A percentile compares a stretch with the other conserved stretches of the same genome.
Evolutionary conservation across 2,797 vertebrate species (phyloP).

Genomic region (Coendou prehensilis): DNA sequence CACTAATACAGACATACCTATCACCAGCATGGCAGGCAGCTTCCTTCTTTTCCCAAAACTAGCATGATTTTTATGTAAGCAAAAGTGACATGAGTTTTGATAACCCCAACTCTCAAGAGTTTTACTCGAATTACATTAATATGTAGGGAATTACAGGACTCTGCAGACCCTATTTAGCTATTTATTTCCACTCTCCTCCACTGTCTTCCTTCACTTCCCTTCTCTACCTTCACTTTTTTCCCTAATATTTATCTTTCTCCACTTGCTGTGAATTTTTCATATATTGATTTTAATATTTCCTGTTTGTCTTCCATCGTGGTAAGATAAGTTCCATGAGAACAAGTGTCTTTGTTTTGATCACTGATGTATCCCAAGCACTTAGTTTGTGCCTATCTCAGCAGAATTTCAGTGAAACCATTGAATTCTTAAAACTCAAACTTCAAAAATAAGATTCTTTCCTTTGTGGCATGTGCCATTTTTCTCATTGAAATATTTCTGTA

Average conservation of each 20-base stretch:
- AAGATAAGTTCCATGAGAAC: not conserved
- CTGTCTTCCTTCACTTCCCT: not conserved
- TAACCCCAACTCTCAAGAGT: slow-evolving; percentile 8
- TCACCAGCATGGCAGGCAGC: not conserved
- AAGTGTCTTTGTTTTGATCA: not conserved
- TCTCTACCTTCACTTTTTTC: not conserved
- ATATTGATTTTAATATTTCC: not conserved
- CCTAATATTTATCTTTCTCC: not conserved
- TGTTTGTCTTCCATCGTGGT: not conserved
- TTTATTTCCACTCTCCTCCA: not conserved
- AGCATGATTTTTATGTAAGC: not conserved
- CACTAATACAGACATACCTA: not conserved
- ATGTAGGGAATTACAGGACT: not conserved
- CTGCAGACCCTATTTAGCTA: not conserved
- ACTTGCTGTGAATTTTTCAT: not conserved
- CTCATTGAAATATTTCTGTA: not conserved
- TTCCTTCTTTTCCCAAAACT: not conserved
- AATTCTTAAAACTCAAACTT: not conserved
- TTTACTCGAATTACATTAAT: not conserved
- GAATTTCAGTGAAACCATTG: not conserved
- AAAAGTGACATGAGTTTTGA: not conserved
- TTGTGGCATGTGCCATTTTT: not conserved
- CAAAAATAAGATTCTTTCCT: not conserved
- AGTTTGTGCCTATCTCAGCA: not conserved
- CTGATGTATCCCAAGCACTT: not conserved